phyloP scores from a whole-genome alignment of 1,140 invertebrate species.

The Periplaneta americana region DNA sequence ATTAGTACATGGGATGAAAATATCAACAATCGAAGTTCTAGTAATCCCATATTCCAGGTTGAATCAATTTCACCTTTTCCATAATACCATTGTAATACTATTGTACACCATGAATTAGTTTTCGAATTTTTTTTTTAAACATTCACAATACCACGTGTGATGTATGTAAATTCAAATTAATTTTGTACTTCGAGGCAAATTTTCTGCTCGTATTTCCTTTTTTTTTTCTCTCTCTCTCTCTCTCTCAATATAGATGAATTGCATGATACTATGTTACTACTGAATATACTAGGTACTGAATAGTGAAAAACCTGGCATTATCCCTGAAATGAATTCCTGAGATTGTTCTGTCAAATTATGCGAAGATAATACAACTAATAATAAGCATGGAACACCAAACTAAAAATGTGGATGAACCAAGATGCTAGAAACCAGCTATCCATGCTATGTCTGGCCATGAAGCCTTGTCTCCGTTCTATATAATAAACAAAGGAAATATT shows the following conservation, averaged over 20 bases:
- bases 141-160: neutral
- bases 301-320: neutral
- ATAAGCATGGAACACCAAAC: neutral
- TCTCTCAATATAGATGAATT: neutral
- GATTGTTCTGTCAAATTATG: slow-evolving; percentile 1
- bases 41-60: neutral
- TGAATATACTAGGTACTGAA: neutral
- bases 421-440: neutral
- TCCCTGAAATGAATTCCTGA: slow-evolving; percentile 10
- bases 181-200: neutral
- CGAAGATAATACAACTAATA: neutral
- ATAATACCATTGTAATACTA: neutral
- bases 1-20: neutral
- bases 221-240: too few relatives aligned
- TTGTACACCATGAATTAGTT: neutral
- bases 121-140: too few relatives aligned
- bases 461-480: neutral
- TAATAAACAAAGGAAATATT: neutral
- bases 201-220: neutral
- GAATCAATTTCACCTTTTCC: neutral
- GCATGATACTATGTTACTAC: neutral
- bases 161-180: neutral
- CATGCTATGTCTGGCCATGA: neutral
- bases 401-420: neutral
- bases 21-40: neutral